Conservation (phyloP, 1,140 invertebrate species). For the Drusus annulatus region DNA sequence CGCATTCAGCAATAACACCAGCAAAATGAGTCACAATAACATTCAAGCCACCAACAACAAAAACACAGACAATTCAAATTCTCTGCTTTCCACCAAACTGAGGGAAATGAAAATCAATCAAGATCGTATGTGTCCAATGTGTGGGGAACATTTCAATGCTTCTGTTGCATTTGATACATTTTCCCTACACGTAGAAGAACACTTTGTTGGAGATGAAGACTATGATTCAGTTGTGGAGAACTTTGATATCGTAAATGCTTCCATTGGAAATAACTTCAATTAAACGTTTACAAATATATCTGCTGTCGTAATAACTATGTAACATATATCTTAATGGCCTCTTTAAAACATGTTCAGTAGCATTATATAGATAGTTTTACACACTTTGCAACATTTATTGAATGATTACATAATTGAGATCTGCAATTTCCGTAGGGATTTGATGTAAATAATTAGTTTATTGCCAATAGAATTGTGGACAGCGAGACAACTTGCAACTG, state of each 20-base stretch:
- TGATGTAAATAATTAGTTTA: too few relatives aligned
- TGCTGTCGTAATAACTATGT: too few relatives aligned
- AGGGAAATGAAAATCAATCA: conserved; percentile 21
- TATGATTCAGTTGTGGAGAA: conserved; percentile 66
- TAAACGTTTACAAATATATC: conserved; percentile 16
- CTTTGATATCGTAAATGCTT: conserved; percentile 62
- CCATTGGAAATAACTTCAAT: conserved; percentile 54
- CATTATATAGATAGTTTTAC: too few relatives aligned
- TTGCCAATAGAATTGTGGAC: too few relatives aligned
- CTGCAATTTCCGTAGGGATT: too few relatives aligned
- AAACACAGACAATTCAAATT: background rate
- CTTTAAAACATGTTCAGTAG: too few relatives aligned
- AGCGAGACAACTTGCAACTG: too few relatives aligned
- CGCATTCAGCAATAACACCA: conserved; percentile 20
- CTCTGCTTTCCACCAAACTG: background rate
- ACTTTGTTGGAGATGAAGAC: conserved; percentile 70
- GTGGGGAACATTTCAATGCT: conserved; percentile 68
- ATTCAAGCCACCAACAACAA: conserved; percentile 7
- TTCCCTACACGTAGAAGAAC: conserved; percentile 72
- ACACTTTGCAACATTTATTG: too few relatives aligned
- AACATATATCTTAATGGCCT: too few relatives aligned
- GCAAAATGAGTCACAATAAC: conserved; percentile 34
- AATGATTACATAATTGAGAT: too few relatives aligned
- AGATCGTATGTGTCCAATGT: conserved; percentile 73
- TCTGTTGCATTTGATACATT: conserved; percentile 68